Conservation (phyloP, 2,113 vertebrate species). For the Fukomys damarensis region DNA sequence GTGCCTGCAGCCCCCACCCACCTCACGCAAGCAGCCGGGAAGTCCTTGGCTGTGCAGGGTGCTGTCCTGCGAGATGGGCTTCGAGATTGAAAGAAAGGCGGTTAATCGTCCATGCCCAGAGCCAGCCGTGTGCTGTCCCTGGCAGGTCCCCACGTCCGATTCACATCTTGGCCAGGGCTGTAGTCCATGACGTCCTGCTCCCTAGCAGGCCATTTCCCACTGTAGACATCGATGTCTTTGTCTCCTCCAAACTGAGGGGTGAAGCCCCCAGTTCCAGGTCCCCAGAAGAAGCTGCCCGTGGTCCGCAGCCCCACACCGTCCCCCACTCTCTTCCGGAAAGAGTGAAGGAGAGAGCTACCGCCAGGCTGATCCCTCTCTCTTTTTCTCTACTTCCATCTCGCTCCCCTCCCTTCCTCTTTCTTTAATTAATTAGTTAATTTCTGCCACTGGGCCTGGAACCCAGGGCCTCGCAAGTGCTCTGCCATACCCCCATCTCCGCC, state of each 20-base stretch:
- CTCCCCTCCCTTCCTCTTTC: background rate
- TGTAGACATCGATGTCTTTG: background rate
- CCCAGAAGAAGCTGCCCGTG: background rate
- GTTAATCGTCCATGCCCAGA: too few relatives aligned
- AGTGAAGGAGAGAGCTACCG: background rate
- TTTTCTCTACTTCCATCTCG: too few relatives aligned
- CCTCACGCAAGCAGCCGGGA: background rate
- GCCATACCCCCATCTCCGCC: background rate
- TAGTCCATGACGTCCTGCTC: accelerated
- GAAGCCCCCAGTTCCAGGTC: background rate
- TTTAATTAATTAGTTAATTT: background rate
- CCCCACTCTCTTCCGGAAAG: background rate
- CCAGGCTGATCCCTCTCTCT: background rate
- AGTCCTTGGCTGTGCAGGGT: accelerated
- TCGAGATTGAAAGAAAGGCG: accelerated
- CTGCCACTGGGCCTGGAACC: background rate
- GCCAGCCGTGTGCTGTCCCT: too few relatives aligned
- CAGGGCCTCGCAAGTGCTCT: background rate
- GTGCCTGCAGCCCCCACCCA: accelerated
- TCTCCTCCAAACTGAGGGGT: background rate
- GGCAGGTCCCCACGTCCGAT: background rate
- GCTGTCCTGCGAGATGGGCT: accelerated
- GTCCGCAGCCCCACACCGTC: accelerated
- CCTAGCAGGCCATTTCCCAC: accelerated
- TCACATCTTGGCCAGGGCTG: background rate